Percentiles rank a stretch among this genome's conserved stretches.
Evolutionary conservation across 2,888 invertebrate species (phyloP).

Genomic region (Cantharis rufa): DNA sequence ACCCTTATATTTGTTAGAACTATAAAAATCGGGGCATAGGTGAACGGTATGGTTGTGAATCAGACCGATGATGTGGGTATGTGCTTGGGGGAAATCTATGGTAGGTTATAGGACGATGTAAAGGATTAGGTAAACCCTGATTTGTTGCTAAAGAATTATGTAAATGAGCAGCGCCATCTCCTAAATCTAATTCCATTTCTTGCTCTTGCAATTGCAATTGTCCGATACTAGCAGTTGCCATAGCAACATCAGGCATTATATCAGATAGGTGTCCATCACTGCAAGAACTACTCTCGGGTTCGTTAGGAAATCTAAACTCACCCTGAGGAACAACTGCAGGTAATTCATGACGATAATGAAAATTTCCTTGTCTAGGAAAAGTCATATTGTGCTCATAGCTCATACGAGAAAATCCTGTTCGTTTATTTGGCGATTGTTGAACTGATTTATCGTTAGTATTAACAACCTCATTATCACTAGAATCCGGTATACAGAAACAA

Average conservation of each 20-base stretch:
- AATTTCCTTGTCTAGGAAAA: slow-evolving; percentile 60
- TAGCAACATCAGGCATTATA: slow-evolving; percentile 90
- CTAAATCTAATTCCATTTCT: slow-evolving; percentile 80
- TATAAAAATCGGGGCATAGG: slow-evolving; percentile 46
- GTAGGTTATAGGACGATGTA: slow-evolving; percentile 46
- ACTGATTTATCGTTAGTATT: slow-evolving; percentile 42
- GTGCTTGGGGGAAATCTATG: slow-evolving; percentile 49
- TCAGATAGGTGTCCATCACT: slow-evolving; percentile 76
- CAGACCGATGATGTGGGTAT: slow-evolving; percentile 43
- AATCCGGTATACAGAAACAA: slow-evolving; percentile 50
- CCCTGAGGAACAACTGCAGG: slow-evolving; percentile 70
- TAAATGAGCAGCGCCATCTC: slow-evolving; percentile 79
- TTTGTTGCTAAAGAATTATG: slow-evolving; percentile 45
- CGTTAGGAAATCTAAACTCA: slow-evolving; percentile 54
- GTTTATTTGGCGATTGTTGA: slow-evolving; percentile 55
- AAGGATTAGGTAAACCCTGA: slow-evolving; percentile 42
- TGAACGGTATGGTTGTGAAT: slow-evolving; percentile 40
- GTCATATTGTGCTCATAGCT: slow-evolving; percentile 65
- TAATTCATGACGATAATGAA: slow-evolving; percentile 62
- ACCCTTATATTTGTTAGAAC: slow-evolving; percentile 34
- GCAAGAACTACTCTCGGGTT: slow-evolving; percentile 63
- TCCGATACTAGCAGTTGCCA: slow-evolving; percentile 79
- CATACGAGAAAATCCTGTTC: slow-evolving; percentile 43
- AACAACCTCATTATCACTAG: slow-evolving; percentile 47
- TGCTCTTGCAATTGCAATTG: slow-evolving; percentile 68